Percentiles rank a stretch among this genome's conserved stretches.
Evolutionary conservation across 2,888 invertebrate species (phyloP).

Genomic region (Pandemis heparana): DNA sequence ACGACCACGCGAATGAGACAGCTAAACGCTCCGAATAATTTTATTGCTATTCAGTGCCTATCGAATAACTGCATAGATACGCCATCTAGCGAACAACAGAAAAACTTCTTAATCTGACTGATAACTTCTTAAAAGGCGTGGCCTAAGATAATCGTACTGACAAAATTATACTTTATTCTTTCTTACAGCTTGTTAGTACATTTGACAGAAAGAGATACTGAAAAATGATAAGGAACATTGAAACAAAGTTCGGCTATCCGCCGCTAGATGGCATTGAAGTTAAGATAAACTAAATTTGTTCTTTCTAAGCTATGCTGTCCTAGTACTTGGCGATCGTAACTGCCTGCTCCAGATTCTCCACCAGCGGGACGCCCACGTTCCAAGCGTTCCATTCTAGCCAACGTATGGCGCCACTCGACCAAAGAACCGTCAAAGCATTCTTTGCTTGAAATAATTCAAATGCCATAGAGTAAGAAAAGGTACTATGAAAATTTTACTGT

Average conservation of each 20-base stretch:
- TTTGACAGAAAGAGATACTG: constrained; percentile 6
- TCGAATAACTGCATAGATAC: background rate
- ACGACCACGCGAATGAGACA: too few species aligned
- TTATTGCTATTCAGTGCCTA: background rate
- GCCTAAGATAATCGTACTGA: background rate
- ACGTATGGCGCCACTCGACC: constrained; percentile 44
- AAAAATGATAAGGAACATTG: too few species aligned
- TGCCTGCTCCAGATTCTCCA: constrained; percentile 86
- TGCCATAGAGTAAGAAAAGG: constrained; percentile 37
- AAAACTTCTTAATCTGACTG: background rate
- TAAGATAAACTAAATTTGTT: constrained; percentile 19
- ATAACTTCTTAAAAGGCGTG: background rate
- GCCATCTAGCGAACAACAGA: constrained; percentile 22
- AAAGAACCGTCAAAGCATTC: constrained; percentile 28
- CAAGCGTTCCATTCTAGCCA: constrained; percentile 72
- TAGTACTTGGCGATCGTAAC: constrained; percentile 83
- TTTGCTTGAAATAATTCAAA: constrained; percentile 16
- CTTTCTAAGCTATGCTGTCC: constrained; percentile 58
- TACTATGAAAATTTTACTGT: constrained; percentile 4
- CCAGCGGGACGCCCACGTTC: constrained; percentile 75
- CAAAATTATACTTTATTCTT: background rate
- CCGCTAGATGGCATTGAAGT: constrained; percentile 54
- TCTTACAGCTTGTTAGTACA: background rate
- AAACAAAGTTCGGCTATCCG: constrained; percentile 46
- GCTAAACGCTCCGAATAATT: background rate